These are phyloP conservation scores for Mellivora capensis DNA, from an alignment of 2,113 vertebrate species.

Conservation along the genomic window DNA sequence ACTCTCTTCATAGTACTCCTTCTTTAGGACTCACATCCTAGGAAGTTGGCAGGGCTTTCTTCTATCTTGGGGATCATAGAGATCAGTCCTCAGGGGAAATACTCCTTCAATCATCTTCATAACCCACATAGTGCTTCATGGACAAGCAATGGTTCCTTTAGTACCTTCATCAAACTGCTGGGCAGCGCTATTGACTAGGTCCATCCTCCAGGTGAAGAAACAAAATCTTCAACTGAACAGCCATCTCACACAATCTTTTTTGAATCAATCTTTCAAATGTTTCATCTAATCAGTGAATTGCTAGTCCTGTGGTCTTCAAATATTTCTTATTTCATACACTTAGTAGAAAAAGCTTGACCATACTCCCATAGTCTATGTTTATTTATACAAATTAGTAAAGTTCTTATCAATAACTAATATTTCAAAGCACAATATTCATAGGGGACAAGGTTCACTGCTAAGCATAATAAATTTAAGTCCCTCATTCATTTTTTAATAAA, in stretches of 20 bases:
- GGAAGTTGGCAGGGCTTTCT: not conserved
- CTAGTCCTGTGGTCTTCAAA: not conserved
- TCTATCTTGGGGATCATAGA: not conserved
- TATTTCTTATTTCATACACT: not conserved
- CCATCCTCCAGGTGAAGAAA: not conserved
- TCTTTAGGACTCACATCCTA: not conserved
- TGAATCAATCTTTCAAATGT: not conserved
- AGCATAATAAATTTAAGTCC: not conserved
- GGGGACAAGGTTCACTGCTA: not conserved
- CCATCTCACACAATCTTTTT: not conserved
- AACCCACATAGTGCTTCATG: not conserved
- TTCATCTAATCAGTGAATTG: not conserved
- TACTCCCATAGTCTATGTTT: not conserved
- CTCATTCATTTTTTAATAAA: not conserved
- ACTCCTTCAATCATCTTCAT: not conserved
- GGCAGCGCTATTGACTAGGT: not conserved
- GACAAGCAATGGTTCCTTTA: not conserved
- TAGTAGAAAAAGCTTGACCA: not conserved
- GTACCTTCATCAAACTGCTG: not conserved
- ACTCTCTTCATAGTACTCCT: not conserved
- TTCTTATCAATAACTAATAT: not conserved
- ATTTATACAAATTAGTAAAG: not conserved
- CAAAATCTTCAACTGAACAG: not conserved
- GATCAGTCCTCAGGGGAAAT: not conserved
- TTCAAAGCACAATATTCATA: not conserved